These are phyloP conservation scores for Leptoclinus maculatus DNA, from an alignment of 2,797 vertebrate genomes.

Conservation along the genomic window DNA sequence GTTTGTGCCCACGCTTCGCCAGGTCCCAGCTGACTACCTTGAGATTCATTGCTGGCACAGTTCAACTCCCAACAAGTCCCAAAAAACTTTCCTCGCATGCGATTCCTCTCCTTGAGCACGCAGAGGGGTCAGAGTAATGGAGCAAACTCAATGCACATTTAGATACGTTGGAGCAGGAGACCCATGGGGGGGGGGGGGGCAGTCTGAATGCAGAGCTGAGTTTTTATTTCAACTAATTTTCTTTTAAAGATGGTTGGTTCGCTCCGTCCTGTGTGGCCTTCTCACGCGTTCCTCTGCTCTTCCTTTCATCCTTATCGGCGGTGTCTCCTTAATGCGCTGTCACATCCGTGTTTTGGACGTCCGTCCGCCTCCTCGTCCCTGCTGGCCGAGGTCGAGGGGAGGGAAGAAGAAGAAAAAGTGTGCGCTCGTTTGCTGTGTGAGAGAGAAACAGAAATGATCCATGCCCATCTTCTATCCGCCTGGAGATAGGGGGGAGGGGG, in stretches of 20 bases:
- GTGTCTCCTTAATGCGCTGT: constrained; percentile 12
- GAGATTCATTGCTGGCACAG: constrained; percentile 63
- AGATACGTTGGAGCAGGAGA: background rate
- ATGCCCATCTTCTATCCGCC: constrained; percentile 47
- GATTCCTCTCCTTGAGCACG: constrained; percentile 38
- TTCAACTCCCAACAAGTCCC: constrained; percentile 49
- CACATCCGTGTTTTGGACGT: background rate
- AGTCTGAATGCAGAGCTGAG: background rate
- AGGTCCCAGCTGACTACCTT: constrained; percentile 73
- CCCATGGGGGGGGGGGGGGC: background rate
- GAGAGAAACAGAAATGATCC: constrained; percentile 57
- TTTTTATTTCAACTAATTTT: constrained; percentile 7
- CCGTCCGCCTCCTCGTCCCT: constrained; percentile 9
- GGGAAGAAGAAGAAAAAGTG: background rate
- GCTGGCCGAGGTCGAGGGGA: constrained; percentile 13
- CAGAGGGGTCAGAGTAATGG: constrained; percentile 29
- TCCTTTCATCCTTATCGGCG: constrained; percentile 12
- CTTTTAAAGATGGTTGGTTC: constrained; percentile 15
- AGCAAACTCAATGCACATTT: constrained; percentile 9
- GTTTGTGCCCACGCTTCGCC: constrained; percentile 62
- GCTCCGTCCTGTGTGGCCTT: background rate
- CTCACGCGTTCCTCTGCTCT: background rate
- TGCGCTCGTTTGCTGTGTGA: background rate
- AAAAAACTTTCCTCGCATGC: constrained; percentile 57
- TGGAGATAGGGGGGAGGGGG: constrained; percentile 48